Conservation (phyloP, 2,888 invertebrate genomes). For the Tridacna crocea region DNA sequence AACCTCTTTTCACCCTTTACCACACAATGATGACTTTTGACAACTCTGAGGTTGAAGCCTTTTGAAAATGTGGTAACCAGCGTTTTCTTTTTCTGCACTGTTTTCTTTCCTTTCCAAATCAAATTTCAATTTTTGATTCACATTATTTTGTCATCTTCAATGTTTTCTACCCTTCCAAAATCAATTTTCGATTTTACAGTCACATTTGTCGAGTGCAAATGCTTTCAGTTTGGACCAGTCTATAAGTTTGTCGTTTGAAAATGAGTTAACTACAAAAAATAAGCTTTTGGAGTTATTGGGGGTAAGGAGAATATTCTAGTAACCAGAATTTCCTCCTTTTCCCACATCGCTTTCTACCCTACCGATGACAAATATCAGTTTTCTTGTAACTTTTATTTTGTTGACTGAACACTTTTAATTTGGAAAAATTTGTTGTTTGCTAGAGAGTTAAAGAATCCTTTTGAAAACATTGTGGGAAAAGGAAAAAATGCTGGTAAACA, state of each 20-base stretch:
- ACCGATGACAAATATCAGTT: no score
- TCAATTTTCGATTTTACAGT: no score
- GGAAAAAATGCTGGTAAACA: neutral
- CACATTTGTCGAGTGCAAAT: no score
- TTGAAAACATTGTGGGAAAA: constrained; percentile 9
- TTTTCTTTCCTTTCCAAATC: no score
- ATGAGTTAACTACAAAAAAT: neutral
- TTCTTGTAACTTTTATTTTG: neutral
- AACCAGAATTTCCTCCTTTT: neutral
- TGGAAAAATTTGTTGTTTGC: neutral
- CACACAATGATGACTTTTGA: no score
- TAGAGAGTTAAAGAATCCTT: neutral
- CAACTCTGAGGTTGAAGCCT: neutral
- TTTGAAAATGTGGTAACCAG: constrained; percentile 3
- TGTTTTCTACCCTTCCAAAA: no score
- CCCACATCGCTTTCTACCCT: neutral
- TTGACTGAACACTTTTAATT: neutral
- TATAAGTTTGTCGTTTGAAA: no score
- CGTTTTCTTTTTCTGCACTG: no score
- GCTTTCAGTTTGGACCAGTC: no score
- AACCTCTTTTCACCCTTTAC: no score
- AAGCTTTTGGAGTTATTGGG: neutral
- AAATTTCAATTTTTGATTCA: no score
- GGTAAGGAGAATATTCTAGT: neutral
- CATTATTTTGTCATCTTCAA: no score